phyloP scores from a whole-genome alignment of 92 coral and sea anemone species.

The Pocillopora grandis region DNA sequence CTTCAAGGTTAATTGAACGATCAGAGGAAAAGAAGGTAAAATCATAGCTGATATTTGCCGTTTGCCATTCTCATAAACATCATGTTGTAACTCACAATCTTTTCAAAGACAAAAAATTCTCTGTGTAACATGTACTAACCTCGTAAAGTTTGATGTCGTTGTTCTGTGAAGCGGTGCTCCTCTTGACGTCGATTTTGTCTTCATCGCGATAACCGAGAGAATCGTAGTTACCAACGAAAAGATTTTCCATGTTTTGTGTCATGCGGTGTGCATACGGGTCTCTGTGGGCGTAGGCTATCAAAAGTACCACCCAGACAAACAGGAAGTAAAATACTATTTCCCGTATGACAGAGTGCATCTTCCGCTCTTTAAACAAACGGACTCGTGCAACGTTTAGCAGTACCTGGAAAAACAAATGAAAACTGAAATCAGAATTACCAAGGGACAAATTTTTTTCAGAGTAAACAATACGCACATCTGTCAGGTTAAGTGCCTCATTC shows the following conservation, averaged over 20 bases:
- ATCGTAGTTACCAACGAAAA: conserved; percentile 63
- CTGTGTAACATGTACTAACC: not conserved
- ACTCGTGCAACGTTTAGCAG: conserved; percentile 78
- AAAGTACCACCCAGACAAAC: conserved; percentile 91
- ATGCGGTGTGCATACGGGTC: conserved; percentile 92
- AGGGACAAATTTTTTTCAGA: too few relatives aligned
- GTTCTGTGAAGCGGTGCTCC: not conserved
- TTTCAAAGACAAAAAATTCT: not conserved
- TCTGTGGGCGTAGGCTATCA: conserved; percentile 92
- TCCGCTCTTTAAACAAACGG: conserved; percentile 83
- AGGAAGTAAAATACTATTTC: conserved; percentile 82
- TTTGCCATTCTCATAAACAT: too few relatives aligned
- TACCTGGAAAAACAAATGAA: conserved; percentile 17
- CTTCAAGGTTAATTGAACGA: too few relatives aligned
- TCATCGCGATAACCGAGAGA: conserved; percentile 29
- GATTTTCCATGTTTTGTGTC: conserved; percentile 79
- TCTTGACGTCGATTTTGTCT: conserved; percentile 7
- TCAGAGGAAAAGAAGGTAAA: not conserved
- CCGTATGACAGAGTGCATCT: conserved; percentile 85
- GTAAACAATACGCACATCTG: too few relatives aligned
- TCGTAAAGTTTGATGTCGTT: conserved; percentile 26
- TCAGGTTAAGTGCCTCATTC: too few relatives aligned
- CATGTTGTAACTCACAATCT: too few relatives aligned
- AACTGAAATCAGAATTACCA: too few relatives aligned
- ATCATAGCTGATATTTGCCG: not conserved